Conservation (phyloP, 2,888 invertebrate genomes). For the Acronicta alni region DNA sequence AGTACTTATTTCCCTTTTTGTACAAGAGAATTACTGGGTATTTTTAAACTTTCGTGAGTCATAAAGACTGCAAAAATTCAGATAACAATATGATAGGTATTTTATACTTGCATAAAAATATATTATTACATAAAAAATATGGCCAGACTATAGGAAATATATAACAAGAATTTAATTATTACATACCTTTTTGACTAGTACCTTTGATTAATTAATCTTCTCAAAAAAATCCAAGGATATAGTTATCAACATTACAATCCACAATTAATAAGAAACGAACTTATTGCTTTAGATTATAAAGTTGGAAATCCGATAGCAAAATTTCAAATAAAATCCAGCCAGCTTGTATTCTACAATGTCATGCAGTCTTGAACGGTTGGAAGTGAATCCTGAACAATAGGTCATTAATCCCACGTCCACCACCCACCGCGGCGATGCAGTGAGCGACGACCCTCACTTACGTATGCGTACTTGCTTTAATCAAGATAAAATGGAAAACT, state of each 20-base stretch:
- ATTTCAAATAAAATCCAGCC: too few species aligned
- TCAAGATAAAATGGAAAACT: too few species aligned
- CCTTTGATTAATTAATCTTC: not conserved
- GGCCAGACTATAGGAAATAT: too few species aligned
- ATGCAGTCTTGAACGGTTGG: slow-evolving; percentile 44
- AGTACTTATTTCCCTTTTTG: too few species aligned
- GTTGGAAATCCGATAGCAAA: slow-evolving; percentile 2
- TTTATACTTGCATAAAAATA: too few species aligned
- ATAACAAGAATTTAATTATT: too few species aligned
- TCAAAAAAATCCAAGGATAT: slow-evolving; percentile 3
- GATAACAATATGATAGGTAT: too few species aligned
- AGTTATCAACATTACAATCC: not conserved
- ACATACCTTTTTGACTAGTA: not conserved
- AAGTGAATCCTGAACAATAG: slow-evolving; percentile 61
- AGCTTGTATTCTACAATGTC: slow-evolving; percentile 30
- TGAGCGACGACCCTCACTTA: slow-evolving; percentile 41
- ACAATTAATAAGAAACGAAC: not conserved
- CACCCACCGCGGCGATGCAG: slow-evolving; percentile 23
- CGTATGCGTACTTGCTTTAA: not conserved
- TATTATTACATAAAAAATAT: too few species aligned
- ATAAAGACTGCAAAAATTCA: too few species aligned
- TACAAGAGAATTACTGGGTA: too few species aligned
- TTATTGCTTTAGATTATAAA: not conserved
- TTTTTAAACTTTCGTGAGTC: too few species aligned
- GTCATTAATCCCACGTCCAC: slow-evolving; percentile 54